Percentiles rank a stretch among this genome's conserved stretches.
phyloP scores from a whole-genome alignment of 2,797 vertebrate genomes.

The Sus cebifrons region DNA sequence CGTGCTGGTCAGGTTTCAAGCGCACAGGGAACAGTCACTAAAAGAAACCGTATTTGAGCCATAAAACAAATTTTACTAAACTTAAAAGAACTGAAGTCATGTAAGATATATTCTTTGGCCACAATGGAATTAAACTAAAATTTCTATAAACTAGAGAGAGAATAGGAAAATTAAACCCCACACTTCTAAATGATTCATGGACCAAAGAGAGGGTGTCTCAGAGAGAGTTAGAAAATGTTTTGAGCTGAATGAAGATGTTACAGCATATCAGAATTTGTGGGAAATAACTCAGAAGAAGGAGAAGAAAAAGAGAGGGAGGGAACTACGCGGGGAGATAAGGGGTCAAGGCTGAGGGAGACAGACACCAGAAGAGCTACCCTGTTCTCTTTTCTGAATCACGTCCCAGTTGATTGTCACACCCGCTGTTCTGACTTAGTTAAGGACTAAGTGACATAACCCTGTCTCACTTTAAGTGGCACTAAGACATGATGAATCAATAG shows the following conservation, averaged over 20 bases:
- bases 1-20: not conserved
- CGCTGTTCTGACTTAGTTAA: not conserved
- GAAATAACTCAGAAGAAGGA: not conserved
- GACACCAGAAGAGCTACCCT: not conserved
- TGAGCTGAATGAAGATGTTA: constrained; percentile 1
- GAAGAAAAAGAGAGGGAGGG: not conserved
- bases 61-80: constrained; percentile 37
- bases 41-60: constrained; percentile 14
- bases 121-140: constrained; percentile 61
- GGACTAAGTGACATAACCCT: not conserved
- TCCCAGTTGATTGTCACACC: not conserved
- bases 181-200: not conserved
- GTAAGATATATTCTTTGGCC: not conserved
- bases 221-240: constrained; percentile 40
- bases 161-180: constrained; percentile 47
- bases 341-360: not conserved
- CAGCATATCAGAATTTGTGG: not conserved
- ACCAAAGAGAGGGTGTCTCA: constrained; percentile 46
- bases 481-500: not conserved
- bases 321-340: not conserved
- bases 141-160: constrained; percentile 13
- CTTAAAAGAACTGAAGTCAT: not conserved
- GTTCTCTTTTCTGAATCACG: not conserved
- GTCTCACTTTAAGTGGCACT: not conserved
- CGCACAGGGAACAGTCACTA: not conserved